Percentiles rank a stretch among this genome's conserved stretches.
These are phyloP conservation scores for Gobiocypris rarus DNA, from an alignment of 2,113 vertebrate species.

Conservation along the genomic window DNA sequence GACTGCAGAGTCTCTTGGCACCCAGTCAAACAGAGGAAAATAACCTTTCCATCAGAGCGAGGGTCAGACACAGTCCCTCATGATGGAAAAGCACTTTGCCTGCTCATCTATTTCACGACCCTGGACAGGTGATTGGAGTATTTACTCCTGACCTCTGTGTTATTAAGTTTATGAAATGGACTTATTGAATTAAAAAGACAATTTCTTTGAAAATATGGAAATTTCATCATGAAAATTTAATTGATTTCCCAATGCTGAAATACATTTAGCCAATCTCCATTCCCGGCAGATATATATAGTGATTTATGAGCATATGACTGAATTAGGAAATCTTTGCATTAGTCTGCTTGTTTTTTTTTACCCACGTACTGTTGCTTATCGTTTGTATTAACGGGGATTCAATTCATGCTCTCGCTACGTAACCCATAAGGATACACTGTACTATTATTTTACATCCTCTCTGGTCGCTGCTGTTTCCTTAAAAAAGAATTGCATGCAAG, in stretches of 20 bases:
- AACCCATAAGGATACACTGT: background rate
- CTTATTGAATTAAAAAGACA: background rate
- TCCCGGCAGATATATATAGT: too few species aligned
- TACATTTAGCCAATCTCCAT: too few species aligned
- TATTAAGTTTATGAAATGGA: background rate
- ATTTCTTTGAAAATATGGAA: background rate
- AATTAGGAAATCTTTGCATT: too few species aligned
- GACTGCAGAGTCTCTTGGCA: constrained; percentile 40
- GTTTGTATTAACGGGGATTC: constrained; percentile 4
- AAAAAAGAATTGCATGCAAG: constrained; percentile 8
- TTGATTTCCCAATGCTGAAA: background rate
- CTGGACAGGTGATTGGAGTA: background rate
- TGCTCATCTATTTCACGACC: constrained; percentile 2
- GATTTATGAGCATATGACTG: too few species aligned
- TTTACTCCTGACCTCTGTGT: constrained; percentile 5
- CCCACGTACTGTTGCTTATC: too few species aligned
- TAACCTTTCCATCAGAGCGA: constrained; percentile 48
- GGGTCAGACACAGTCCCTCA: constrained; percentile 38
- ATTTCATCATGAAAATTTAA: background rate
- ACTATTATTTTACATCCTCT: background rate
- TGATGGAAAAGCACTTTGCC: constrained; percentile 42
- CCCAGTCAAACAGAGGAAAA: constrained; percentile 48
- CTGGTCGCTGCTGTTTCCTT: background rate
- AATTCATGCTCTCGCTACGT: background rate
- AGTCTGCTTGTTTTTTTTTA: too few species aligned